Percentiles rank a stretch among this genome's conserved stretches.
phyloP scores from a whole-genome alignment of 2,888 invertebrate genomes.

The Stegana nigrithorax region DNA sequence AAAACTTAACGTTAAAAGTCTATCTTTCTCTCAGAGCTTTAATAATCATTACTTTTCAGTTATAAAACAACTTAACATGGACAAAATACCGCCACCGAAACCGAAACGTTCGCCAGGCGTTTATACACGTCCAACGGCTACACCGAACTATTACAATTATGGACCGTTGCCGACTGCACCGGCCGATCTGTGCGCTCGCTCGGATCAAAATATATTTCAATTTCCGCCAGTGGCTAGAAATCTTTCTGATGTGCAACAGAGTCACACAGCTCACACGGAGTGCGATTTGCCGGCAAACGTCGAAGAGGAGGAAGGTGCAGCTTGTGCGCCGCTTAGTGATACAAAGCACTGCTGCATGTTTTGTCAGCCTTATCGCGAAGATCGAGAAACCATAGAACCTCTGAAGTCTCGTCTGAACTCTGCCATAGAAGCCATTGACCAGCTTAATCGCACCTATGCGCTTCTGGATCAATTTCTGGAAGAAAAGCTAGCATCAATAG shows the following conservation, averaged over 20 bases:
- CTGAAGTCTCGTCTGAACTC: conserved; percentile 72
- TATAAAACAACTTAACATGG: no score
- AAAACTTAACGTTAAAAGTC: no score
- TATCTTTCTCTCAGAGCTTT: no score
- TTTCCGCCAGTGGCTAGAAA: conserved; percentile 52
- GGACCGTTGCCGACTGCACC: conserved; percentile 59
- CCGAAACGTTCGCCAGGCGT: conserved; percentile 42
- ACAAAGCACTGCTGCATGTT: conserved; percentile 53
- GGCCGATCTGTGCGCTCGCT: conserved; percentile 51
- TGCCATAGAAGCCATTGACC: conserved; percentile 76
- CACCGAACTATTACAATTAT: conserved; percentile 36
- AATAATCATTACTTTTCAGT: no score
- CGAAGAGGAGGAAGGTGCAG: conserved; percentile 52
- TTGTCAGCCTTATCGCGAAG: conserved; percentile 57
- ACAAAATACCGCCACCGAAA: conserved; percentile 43
- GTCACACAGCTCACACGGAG: conserved; percentile 48
- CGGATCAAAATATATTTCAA: conserved; percentile 54
- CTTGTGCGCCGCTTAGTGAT: conserved; percentile 35
- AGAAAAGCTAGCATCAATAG: conserved; percentile 71
- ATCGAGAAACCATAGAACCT: conserved; percentile 65
- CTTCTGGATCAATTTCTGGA: conserved; percentile 74
- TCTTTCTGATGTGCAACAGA: conserved; percentile 47
- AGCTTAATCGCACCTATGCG: conserved; percentile 81
- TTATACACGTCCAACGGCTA: conserved; percentile 10
- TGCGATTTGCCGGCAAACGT: conserved; percentile 53